Percentiles rank a stretch among this genome's conserved stretches.
phyloP scores from a whole-genome alignment of 2,113 vertebrate genomes.

The Motacilla tschutschensis region DNA sequence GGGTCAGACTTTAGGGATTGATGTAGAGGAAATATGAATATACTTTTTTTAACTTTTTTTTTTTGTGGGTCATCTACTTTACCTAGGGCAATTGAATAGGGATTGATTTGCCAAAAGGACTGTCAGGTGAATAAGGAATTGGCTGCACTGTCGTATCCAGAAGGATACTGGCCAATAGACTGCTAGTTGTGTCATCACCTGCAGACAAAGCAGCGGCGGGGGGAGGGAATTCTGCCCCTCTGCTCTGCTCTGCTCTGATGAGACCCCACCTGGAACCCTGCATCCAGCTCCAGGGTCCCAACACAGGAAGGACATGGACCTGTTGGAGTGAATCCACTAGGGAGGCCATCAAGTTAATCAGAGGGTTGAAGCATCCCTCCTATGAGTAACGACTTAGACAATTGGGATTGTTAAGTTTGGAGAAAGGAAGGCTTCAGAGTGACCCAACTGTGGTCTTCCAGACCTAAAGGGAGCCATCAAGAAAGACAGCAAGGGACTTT shows the following conservation, averaged over 20 bases:
- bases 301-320: background rate
- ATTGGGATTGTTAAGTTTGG: background rate
- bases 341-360: background rate
- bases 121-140: background rate
- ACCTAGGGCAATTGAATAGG: background rate
- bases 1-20: background rate
- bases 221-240: background rate
- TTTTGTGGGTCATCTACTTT: background rate
- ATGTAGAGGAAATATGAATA: background rate
- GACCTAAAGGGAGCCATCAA: background rate
- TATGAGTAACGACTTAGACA: background rate
- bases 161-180: background rate
- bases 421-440: background rate
- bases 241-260: background rate
- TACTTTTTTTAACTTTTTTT: background rate
- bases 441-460: background rate
- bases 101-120: background rate
- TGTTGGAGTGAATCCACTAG: background rate
- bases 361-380: background rate
- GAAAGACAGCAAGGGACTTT: background rate
- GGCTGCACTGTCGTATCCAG: background rate
- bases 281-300: background rate
- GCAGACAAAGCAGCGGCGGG: fast-evolving
- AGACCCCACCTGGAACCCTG: background rate
- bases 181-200: fast-evolving